Evolutionary conservation across 2,797 vertebrate species (phyloP).

Genomic region (Amphiprion clarkii): DNA sequence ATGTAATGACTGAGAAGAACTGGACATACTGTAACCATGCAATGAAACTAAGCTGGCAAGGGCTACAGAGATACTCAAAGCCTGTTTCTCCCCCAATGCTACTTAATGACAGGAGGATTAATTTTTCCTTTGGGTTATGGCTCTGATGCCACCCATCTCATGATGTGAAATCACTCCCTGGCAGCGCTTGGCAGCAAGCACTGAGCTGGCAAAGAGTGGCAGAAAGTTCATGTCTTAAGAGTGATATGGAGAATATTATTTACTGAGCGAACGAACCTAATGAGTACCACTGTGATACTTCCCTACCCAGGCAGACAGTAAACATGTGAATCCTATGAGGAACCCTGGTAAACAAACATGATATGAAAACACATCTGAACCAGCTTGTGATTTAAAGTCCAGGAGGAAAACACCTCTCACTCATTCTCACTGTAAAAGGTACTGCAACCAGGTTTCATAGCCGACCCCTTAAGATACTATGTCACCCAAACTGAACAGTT

Average conservation of each 20-base stretch:
- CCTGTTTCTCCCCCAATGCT: constrained; percentile 40
- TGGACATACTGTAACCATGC: constrained; percentile 35
- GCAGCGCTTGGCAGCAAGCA: constrained; percentile 48
- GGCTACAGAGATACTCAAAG: constrained; percentile 45
- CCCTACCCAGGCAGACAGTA: constrained; percentile 31
- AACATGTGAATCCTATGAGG: constrained; percentile 39
- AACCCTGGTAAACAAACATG: constrained; percentile 21
- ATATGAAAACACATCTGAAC: constrained; percentile 18
- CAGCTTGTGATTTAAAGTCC: not conserved
- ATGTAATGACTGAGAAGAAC: constrained; percentile 35
- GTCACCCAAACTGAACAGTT: constrained; percentile 7
- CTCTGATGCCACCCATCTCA: constrained; percentile 61
- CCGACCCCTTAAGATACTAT: not conserved
- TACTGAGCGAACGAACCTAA: constrained; percentile 43
- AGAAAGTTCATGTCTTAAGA: constrained; percentile 55
- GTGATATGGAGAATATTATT: constrained; percentile 54
- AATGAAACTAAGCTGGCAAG: constrained; percentile 47
- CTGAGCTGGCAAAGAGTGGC: constrained; percentile 46
- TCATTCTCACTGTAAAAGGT: constrained; percentile 9
- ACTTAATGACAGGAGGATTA: constrained; percentile 69
- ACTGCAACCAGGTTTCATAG: constrained; percentile 3
- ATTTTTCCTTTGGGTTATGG: constrained; percentile 65
- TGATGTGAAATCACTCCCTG: constrained; percentile 62
- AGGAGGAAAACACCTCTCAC: not conserved
- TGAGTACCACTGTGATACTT: constrained; percentile 24